Conservation (phyloP, 1,140 invertebrate species). For the Sitophilus oryzae region DNA sequence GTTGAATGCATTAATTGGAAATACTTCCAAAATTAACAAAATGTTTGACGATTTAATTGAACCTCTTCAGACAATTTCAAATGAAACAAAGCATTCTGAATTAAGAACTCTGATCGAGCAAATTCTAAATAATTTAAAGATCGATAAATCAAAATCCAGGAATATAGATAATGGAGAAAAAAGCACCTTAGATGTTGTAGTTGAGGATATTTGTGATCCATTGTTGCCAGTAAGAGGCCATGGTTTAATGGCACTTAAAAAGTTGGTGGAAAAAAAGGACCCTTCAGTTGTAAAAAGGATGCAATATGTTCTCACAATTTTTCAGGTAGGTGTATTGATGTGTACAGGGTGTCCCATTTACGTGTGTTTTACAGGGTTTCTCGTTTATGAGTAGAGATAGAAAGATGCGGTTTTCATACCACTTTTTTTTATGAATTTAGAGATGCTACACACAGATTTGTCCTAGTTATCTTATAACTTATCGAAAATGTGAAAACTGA, state of each 20-base stretch:
- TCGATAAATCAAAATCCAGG: background rate
- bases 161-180: slow-evolving; percentile 33
- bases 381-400: too few species aligned
- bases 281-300: slow-evolving; percentile 56
- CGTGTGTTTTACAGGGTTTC: too few species aligned
- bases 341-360: too few species aligned
- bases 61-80: slow-evolving; percentile 26
- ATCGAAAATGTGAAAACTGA: too few species aligned
- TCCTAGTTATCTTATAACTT: too few species aligned
- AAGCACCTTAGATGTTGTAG: slow-evolving; percentile 54
- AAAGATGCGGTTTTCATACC: too few species aligned
- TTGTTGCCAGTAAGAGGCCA: slow-evolving; percentile 74
- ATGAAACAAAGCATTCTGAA: slow-evolving; percentile 29
- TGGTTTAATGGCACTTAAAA: slow-evolving; percentile 66
- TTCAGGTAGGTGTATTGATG: slow-evolving; percentile 51
- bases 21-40: slow-evolving; percentile 10
- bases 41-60: slow-evolving; percentile 30
- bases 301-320: slow-evolving; percentile 61
- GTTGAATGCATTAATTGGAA: slow-evolving; percentile 45
- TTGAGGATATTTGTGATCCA: slow-evolving; percentile 65
- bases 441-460: too few species aligned
- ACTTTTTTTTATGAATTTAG: too few species aligned
- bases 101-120: slow-evolving; percentile 21
- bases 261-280: slow-evolving; percentile 64
- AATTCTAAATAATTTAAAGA: slow-evolving; percentile 6